Conservation (phyloP, 2,113 vertebrate species). For the Phyllostomus hastatus region DNA sequence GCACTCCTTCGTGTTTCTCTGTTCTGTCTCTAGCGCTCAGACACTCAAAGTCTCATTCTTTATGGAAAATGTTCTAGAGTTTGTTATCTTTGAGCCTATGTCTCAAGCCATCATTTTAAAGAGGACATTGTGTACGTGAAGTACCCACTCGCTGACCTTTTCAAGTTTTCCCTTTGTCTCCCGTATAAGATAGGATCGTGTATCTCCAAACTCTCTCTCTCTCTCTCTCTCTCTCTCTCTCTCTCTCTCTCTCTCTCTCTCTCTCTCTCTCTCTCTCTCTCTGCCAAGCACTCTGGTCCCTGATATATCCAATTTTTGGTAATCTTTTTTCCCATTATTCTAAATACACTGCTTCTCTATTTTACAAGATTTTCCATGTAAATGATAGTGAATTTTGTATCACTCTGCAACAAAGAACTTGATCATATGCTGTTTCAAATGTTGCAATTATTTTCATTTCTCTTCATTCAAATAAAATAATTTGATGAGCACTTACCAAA, state of each 20-base stretch:
- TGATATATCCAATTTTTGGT: not conserved
- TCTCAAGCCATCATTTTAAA: slow-evolving; percentile 13
- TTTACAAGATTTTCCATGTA: not conserved
- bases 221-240: too few relatives aligned
- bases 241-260: too few relatives aligned
- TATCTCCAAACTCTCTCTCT: not conserved
- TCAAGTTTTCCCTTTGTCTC: not conserved
- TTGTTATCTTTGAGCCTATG: not conserved
- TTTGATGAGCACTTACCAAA: not conserved
- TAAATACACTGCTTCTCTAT: not conserved
- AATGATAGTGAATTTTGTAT: slow-evolving; percentile 1
- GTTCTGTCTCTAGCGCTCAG: not conserved
- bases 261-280: not conserved
- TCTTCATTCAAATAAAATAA: not conserved
- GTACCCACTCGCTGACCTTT: slow-evolving; percentile 4
- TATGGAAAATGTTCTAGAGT: not conserved
- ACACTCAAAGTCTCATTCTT: not conserved
- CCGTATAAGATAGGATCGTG: not conserved
- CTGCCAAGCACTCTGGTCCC: not conserved
- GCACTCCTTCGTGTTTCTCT: not conserved
- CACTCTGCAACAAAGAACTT: not conserved
- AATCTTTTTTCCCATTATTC: not conserved
- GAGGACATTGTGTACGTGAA: not conserved
- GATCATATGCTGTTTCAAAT: not conserved
- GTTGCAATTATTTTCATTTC: not conserved